Evolutionary conservation across 2,113 vertebrate species (phyloP).

Genomic region (Crotalus viridis): DNA sequence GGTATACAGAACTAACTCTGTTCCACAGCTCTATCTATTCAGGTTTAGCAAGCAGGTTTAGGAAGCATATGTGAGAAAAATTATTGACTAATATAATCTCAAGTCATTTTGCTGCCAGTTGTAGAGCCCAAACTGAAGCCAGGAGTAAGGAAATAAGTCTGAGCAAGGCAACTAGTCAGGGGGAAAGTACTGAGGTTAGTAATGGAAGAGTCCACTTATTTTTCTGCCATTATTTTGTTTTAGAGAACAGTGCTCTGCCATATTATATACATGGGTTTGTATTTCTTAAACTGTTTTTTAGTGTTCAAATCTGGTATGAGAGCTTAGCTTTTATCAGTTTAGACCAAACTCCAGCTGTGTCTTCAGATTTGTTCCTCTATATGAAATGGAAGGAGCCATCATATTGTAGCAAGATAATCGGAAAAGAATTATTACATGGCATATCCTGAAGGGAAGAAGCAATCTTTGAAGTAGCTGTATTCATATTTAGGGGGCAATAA

Average conservation of each 20-base stretch:
- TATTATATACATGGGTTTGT: neutral
- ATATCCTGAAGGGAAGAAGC: neutral
- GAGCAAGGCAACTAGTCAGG: neutral
- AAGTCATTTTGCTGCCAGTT: neutral
- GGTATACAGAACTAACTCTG: neutral
- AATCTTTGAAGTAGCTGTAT: neutral
- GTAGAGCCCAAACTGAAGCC: neutral
- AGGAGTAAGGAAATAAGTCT: neutral
- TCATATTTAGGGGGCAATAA: neutral
- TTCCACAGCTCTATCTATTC: neutral
- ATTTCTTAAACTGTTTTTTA: neutral
- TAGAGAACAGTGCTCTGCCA: neutral
- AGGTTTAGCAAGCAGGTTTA: neutral
- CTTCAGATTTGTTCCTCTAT: neutral
- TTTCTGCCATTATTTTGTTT: neutral
- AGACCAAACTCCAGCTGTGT: neutral
- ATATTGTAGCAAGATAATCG: neutral
- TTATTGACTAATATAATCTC: too few relatives aligned
- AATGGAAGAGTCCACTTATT: neutral
- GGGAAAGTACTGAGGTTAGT: neutral
- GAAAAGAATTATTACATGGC: neutral
- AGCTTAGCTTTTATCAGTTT: neutral
- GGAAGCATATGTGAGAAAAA: neutral
- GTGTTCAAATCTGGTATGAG: neutral
- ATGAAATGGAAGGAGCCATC: neutral